Evolutionary conservation across 1,140 invertebrate species (phyloP).

Genomic region (Lineus longissimus): DNA sequence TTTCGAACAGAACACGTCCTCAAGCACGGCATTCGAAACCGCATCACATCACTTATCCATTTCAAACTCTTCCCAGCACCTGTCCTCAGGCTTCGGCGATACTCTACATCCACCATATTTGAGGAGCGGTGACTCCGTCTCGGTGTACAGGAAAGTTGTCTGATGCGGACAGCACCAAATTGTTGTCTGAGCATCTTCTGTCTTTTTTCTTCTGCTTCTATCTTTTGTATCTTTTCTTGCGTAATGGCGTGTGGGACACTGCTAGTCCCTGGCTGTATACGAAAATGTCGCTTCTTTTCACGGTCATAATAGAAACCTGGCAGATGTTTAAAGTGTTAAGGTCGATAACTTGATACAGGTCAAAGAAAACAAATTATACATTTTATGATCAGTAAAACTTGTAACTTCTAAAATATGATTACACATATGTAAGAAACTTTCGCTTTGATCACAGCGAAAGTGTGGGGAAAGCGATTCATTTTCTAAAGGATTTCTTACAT

Average conservation of each 20-base stretch:
- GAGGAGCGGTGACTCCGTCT: background rate
- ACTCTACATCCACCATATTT: background rate
- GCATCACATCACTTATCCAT: background rate
- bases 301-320: conserved; percentile 42
- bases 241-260: conserved; percentile 24
- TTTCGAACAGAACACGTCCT: background rate
- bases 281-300: conserved; percentile 36
- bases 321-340: conserved; percentile 29
- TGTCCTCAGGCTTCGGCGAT: background rate
- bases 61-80: background rate
- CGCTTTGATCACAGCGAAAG: too few species aligned
- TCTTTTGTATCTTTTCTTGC: conserved; percentile 22
- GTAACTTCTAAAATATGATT: too few species aligned
- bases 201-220: conserved; percentile 29
- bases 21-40: background rate
- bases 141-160: background rate
- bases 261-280: conserved; percentile 27
- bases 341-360: background rate
- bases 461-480: too few species aligned
- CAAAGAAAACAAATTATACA: too few species aligned
- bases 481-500: too few species aligned
- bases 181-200: background rate
- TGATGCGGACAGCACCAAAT: background rate
- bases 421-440: too few species aligned
- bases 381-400: too few species aligned